phyloP scores from a whole-genome alignment of 2,797 vertebrate species.

The Peromyscus aztecus region DNA sequence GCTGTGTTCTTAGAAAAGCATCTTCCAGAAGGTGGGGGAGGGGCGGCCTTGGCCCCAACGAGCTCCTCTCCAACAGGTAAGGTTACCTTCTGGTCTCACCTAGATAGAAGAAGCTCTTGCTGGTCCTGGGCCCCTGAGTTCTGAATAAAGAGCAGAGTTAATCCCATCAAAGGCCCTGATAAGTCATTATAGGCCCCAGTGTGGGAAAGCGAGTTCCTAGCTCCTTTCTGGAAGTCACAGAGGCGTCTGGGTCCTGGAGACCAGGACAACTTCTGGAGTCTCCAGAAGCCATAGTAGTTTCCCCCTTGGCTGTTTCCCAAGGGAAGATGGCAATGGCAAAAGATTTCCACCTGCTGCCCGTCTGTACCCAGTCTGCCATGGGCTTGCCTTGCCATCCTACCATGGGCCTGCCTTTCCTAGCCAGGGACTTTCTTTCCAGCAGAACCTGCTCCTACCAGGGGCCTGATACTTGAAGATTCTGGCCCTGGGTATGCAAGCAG shows the following conservation, averaged over 20 bases:
- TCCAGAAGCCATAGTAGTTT: not conserved
- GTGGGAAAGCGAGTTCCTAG: not conserved
- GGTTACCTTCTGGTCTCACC: not conserved
- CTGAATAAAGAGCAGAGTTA: not conserved
- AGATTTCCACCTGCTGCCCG: not conserved
- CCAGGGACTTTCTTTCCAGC: not conserved
- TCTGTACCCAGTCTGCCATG: not conserved
- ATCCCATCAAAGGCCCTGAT: rapidly evolving
- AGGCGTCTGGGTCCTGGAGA: not conserved
- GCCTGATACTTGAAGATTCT: not conserved
- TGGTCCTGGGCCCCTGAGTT: not conserved
- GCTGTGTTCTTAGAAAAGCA: not conserved
- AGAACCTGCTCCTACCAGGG: not conserved
- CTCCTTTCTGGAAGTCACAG: not conserved
- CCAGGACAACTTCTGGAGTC: rapidly evolving
- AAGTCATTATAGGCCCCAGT: rapidly evolving
- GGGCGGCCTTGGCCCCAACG: rapidly evolving
- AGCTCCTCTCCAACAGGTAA: not conserved
- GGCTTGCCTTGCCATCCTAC: too few species aligned
- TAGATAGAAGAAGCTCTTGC: not conserved
- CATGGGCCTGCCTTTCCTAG: not conserved
- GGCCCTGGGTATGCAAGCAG: not conserved
- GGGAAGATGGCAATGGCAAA: not conserved
- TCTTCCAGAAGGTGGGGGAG: too few species aligned
- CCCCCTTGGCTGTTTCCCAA: not conserved